phyloP scores from a whole-genome alignment of 2,113 vertebrate species.

The Tachycineta bicolor region DNA sequence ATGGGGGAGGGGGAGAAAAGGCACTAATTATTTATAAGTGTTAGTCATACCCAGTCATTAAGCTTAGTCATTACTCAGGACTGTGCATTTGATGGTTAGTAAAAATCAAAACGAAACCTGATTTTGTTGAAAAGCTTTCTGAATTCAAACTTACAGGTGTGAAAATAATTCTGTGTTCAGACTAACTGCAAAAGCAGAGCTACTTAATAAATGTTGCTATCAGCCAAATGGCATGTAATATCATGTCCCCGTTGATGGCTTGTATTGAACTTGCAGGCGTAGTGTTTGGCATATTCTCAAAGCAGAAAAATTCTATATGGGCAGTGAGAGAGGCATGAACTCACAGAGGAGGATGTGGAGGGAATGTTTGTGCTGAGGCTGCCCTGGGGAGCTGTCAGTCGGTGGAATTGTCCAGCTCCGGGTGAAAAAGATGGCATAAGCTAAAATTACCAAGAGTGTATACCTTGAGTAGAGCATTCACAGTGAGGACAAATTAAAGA shows the following conservation, averaged over 20 bases:
- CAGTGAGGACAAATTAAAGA: neutral
- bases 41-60: constrained; percentile 67
- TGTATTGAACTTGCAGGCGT: neutral
- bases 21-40: constrained; percentile 64
- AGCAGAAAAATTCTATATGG: neutral
- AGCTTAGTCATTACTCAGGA: constrained; percentile 58
- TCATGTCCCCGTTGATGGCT: neutral
- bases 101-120: constrained; percentile 29
- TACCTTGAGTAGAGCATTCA: neutral
- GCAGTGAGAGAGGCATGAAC: neutral
- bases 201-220: neutral
- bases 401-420: rapidly evolving
- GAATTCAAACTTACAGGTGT: constrained; percentile 9
- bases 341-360: neutral
- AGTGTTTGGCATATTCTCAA: neutral
- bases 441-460: neutral
- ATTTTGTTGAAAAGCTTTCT: constrained; percentile 8
- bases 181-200: neutral
- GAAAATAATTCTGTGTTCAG: neutral
- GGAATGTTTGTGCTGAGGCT: neutral
- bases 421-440: neutral
- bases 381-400: neutral
- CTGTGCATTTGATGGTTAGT: constrained; percentile 53
- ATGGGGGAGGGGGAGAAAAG: constrained; percentile 1
- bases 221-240: neutral